Evolutionary conservation across 2,797 vertebrate genomes (phyloP).

Genomic region (Otolemur crassicaudatus): DNA sequence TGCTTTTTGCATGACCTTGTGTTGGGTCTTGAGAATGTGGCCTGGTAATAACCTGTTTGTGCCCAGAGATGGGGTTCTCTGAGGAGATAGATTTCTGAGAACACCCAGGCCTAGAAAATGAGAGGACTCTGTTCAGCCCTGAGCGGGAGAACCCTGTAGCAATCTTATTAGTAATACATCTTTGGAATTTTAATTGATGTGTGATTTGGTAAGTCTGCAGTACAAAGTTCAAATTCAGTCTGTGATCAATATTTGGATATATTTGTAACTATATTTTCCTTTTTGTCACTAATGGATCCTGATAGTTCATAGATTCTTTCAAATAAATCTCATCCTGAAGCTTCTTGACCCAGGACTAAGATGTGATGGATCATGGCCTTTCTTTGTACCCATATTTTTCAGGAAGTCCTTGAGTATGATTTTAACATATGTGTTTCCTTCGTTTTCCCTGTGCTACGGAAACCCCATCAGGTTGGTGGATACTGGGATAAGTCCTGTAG

Average conservation of each 20-base stretch:
- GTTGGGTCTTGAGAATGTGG: too few relatives aligned
- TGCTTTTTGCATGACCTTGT: too few relatives aligned
- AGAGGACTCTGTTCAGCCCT: too few relatives aligned
- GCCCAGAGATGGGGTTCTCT: too few relatives aligned
- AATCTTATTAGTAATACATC: not conserved
- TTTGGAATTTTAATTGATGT: slow-evolving; percentile 12
- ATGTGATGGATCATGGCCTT: not conserved
- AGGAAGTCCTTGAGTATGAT: not conserved
- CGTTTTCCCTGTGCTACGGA: slow-evolving; percentile 54
- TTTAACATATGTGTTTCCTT: slow-evolving; percentile 30
- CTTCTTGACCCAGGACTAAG: not conserved
- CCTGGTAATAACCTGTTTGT: too few relatives aligned
- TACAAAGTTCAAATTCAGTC: not conserved
- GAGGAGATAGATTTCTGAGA: too few relatives aligned
- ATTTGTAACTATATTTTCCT: not conserved
- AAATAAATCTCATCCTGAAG: not conserved
- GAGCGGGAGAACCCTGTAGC: too few relatives aligned
- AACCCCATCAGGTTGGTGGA: slow-evolving; percentile 93
- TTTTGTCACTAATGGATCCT: not conserved
- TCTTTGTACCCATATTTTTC: not conserved
- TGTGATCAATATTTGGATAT: not conserved
- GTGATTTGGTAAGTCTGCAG: not conserved
- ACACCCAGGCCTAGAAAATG: too few relatives aligned
- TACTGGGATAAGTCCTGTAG: slow-evolving; percentile 99
- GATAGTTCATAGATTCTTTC: slow-evolving; percentile 4